phyloP scores from a whole-genome alignment of 2,113 vertebrate genomes.

The Gavialis gangeticus region DNA sequence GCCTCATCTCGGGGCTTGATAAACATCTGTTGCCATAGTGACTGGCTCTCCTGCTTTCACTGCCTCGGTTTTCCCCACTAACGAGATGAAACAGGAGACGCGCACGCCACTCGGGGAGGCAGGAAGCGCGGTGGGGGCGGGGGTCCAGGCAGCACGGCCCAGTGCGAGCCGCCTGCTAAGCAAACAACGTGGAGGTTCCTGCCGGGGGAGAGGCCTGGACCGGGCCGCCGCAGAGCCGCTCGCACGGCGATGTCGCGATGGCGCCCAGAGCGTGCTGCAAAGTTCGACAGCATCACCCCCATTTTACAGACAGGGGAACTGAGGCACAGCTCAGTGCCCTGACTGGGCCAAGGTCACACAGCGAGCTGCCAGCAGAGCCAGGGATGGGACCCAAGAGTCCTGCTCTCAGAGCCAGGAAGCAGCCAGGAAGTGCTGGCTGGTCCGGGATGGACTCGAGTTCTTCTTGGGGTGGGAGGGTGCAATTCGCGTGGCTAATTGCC shows the following conservation, averaged over 20 bases:
- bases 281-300: accelerated
- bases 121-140: conserved; percentile 59
- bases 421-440: background rate
- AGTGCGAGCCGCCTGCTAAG: background rate
- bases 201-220: accelerated
- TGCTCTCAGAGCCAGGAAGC: background rate
- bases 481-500: background rate
- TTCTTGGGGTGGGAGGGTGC: background rate
- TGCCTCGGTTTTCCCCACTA: conserved; percentile 46
- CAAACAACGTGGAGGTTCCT: background rate
- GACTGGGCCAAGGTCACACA: background rate
- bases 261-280: background rate
- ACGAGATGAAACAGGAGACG: conserved; percentile 71
- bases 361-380: background rate
- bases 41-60: conserved; percentile 43
- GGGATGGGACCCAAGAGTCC: background rate
- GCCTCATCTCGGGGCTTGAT: conserved; percentile 66
- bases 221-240: background rate
- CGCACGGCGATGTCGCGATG: background rate
- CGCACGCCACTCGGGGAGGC: conserved; percentile 42
- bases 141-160: background rate
- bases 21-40: conserved; percentile 80
- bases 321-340: background rate
- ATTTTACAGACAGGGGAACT: accelerated
- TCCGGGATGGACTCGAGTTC: no score